Conservation (phyloP, 1,140 invertebrate species). For the Chironomus striatipennis region DNA sequence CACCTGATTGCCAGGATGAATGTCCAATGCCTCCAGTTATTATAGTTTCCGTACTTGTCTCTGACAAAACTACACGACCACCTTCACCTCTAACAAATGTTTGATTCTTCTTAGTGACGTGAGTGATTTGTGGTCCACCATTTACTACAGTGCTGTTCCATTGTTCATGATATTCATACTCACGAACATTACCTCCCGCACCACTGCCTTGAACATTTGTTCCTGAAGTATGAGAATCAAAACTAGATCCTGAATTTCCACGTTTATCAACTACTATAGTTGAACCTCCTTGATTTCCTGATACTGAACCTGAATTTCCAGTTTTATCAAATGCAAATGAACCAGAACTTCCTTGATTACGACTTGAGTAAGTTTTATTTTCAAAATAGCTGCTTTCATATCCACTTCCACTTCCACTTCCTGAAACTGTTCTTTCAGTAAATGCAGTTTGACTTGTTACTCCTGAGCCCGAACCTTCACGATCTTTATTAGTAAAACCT, state of each 20-base stretch:
- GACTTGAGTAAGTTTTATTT: neutral
- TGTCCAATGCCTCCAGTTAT: conserved; percentile 15
- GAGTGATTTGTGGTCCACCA: conserved; percentile 29
- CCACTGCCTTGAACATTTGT: neutral
- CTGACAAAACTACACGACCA: conserved; percentile 30
- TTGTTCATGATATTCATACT: conserved; percentile 27
- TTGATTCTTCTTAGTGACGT: conserved; percentile 31
- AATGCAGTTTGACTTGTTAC: no score
- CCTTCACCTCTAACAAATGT: conserved; percentile 29
- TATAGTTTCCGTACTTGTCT: conserved; percentile 32
- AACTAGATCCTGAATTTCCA: conserved; percentile 16
- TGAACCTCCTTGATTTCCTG: conserved; percentile 18
- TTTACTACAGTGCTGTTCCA: conserved; percentile 29
- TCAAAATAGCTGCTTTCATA: neutral
- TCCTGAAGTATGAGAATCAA: neutral
- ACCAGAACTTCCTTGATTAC: conserved; percentile 19
- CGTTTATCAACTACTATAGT: no score
- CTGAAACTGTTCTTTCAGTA: no score
- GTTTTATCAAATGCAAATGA: conserved; percentile 17
- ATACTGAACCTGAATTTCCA: conserved; percentile 12
- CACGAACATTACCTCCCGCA: neutral
- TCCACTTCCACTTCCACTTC: no score
- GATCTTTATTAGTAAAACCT: neutral
- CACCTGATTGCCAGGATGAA: no score
- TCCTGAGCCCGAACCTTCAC: neutral